Evolutionary conservation across 1,140 invertebrate genomes (phyloP).

Genomic region (Neodiprion fabricii): DNA sequence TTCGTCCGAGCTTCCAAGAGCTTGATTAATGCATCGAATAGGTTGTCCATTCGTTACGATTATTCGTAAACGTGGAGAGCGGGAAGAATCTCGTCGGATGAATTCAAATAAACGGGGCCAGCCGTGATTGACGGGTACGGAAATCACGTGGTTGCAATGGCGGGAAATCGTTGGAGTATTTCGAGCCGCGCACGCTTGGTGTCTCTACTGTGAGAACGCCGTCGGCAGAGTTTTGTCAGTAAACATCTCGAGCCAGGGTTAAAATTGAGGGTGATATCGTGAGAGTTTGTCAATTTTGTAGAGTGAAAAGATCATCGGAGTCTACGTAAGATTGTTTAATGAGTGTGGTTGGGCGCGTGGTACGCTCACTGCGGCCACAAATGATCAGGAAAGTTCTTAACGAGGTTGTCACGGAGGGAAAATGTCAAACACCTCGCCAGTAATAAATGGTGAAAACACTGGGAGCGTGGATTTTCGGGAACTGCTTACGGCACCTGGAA

Average conservation of each 20-base stretch:
- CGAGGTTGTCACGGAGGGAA: constrained; percentile 32
- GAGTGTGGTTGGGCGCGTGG: constrained; percentile 40
- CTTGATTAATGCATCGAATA: no score
- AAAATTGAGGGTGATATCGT: background rate
- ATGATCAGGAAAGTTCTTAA: constrained; percentile 30
- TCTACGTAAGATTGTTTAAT: constrained; percentile 35
- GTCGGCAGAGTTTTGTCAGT: constrained; percentile 28
- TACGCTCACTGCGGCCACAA: constrained; percentile 41
- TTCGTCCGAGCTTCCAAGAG: no score
- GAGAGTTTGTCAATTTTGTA: background rate
- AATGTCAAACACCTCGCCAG: constrained; percentile 44
- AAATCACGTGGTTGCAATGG: constrained; percentile 12
- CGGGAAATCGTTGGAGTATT: constrained; percentile 11
- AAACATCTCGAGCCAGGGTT: constrained; percentile 28
- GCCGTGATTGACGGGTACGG: background rate
- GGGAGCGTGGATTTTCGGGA: constrained; percentile 32
- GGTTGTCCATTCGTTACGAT: no score
- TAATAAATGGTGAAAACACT: constrained; percentile 46
- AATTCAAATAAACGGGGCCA: background rate
- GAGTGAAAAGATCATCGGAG: background rate
- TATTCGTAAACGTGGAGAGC: no score
- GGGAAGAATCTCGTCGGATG: no score
- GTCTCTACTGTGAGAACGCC: constrained; percentile 21
- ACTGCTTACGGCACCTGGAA: constrained; percentile 21
- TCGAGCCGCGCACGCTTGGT: constrained; percentile 17